A percentile compares a stretch with the other conserved stretches of the same genome.
Conservation (phyloP, 2,797 vertebrate species). For the Apodemus agrarius region DNA sequence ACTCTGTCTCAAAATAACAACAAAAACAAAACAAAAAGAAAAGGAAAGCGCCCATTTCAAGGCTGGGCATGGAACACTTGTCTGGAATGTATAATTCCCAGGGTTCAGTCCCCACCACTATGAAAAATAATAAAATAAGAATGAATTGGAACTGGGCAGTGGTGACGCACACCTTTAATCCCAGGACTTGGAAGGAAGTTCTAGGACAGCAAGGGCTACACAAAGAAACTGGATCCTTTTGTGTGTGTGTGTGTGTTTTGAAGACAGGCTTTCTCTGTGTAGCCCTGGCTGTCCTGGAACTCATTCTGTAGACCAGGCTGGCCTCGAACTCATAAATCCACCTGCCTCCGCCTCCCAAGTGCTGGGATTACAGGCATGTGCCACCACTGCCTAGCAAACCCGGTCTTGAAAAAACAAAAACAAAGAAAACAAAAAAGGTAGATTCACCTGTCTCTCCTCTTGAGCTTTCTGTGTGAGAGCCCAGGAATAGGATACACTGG, state of each 20-base stretch:
- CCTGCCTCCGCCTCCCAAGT: too few species aligned
- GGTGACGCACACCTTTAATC: background rate
- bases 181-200: background rate
- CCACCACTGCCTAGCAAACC: too few species aligned
- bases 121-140: background rate
- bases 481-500: too few species aligned
- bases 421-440: background rate
- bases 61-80: background rate
- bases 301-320: too few species aligned
- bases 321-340: too few species aligned
- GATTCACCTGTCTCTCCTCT: background rate
- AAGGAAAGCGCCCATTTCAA: background rate
- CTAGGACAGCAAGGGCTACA: background rate
- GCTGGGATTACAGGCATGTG: too few species aligned
- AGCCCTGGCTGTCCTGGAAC: too few species aligned
- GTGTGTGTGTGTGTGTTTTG: too few species aligned
- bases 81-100: background rate
- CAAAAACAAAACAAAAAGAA: too few species aligned
- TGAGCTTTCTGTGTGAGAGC: background rate
- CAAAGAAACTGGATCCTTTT: background rate
- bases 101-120: background rate
- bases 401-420: background rate
- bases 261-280: too few species aligned
- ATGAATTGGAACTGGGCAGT: background rate
- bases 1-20: too few species aligned